These are phyloP conservation scores for Paramormyrops kingsleyae DNA, from an alignment of 2,113 vertebrate species.

Conservation along the genomic window DNA sequence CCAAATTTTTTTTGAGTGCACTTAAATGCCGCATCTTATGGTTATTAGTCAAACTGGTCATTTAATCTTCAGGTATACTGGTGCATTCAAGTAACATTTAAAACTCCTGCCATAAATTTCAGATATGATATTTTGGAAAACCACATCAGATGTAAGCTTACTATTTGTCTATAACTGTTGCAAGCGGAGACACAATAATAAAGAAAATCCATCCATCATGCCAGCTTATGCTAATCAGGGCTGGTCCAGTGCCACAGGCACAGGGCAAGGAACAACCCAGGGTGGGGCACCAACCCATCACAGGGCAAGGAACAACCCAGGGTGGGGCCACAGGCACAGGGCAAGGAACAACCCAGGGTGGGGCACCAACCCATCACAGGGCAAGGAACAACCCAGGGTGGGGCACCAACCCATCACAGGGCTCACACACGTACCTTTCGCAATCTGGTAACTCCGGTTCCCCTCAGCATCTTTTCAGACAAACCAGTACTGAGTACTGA, in stretches of 20 bases:
- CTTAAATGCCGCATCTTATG: neutral
- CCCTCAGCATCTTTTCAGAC: neutral
- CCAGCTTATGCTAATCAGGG: neutral
- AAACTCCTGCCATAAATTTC: neutral
- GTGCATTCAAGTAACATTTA: neutral
- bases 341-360: no score
- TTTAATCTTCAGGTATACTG: neutral
- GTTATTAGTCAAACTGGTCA: neutral
- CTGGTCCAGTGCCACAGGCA: neutral
- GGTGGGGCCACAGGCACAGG: no score
- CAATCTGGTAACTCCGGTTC: neutral
- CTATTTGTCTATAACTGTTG: neutral
- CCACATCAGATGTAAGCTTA: neutral
- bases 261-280: neutral
- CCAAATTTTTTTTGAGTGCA: neutral
- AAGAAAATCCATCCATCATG: neutral
- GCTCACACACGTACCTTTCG: neutral
- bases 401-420: neutral
- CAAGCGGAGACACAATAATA: neutral
- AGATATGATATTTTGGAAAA: neutral
- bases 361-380: neutral
- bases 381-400: no score
- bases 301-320: neutral
- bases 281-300: no score
- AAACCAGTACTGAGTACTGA: no score